Conservation (phyloP, 2,797 vertebrate species). For the Intellagama lesueurii region DNA sequence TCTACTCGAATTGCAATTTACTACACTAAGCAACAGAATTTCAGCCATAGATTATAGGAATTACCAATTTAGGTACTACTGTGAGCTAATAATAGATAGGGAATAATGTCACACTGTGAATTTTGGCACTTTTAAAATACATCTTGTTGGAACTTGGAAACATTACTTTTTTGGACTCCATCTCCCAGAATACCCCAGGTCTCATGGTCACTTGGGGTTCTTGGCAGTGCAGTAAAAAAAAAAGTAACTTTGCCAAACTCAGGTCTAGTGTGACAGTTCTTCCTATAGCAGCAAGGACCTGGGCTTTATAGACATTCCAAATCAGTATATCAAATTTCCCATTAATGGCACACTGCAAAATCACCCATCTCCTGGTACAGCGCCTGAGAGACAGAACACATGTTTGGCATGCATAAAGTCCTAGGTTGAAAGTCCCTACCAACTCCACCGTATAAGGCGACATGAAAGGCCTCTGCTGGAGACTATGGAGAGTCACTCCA, state of each 20-base stretch:
- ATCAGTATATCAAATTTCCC: background rate
- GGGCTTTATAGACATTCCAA: background rate
- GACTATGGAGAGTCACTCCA: background rate
- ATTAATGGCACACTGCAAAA: rapidly evolving
- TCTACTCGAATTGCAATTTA: too few species aligned
- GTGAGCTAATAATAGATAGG: background rate
- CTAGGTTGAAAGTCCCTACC: background rate
- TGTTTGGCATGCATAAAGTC: background rate
- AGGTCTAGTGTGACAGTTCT: background rate
- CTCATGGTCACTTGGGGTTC: background rate
- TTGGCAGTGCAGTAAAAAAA: background rate
- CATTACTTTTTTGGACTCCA: background rate
- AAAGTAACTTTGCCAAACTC: background rate
- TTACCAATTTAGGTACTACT: background rate
- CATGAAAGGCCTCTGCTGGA: background rate
- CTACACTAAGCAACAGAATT: too few species aligned
- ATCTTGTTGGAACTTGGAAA: background rate
- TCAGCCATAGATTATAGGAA: background rate
- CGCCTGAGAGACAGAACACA: background rate
- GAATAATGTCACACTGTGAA: background rate
- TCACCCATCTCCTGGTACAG: background rate
- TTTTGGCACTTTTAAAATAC: background rate
- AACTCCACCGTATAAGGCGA: background rate
- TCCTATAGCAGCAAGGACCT: background rate
- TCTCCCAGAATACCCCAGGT: background rate